Percentiles rank a stretch among this genome's conserved stretches.
Evolutionary conservation across 2,797 vertebrate species (phyloP).

Genomic region (Semaprochilodus insignis): DNA sequence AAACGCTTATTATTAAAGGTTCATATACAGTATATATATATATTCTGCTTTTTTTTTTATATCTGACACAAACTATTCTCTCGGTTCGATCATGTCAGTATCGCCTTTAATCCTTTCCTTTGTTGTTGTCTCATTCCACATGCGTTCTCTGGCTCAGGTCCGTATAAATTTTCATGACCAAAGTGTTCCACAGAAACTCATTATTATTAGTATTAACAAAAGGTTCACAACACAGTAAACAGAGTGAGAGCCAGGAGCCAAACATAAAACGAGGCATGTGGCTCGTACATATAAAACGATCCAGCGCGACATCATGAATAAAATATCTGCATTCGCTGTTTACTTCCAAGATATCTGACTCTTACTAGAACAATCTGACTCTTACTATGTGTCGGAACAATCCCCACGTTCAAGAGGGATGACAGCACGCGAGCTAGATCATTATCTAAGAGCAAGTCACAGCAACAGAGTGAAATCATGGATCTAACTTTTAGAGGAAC

Average conservation of each 20-base stretch:
- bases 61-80: too few species aligned
- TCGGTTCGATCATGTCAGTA: too few species aligned
- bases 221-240: neutral
- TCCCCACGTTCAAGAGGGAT: neutral
- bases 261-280: neutral
- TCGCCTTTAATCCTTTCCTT: too few species aligned
- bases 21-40: too few species aligned
- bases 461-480: neutral
- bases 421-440: neutral
- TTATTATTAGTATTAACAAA: neutral
- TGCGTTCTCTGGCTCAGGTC: neutral
- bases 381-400: conserved; percentile 18
- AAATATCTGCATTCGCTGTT: conserved; percentile 19
- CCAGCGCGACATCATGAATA: conserved; percentile 14
- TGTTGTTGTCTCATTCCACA: neutral
- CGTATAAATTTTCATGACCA: neutral
- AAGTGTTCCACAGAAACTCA: neutral
- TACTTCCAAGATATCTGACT: conserved; percentile 10
- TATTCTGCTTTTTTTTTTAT: too few species aligned
- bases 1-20: too few species aligned
- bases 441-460: neutral
- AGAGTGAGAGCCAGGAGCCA: neutral
- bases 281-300: conserved; percentile 7
- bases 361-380: conserved; percentile 6
- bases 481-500: neutral